phyloP scores from a whole-genome alignment of 2,113 vertebrate genomes.

The Pantherophis guttatus region DNA sequence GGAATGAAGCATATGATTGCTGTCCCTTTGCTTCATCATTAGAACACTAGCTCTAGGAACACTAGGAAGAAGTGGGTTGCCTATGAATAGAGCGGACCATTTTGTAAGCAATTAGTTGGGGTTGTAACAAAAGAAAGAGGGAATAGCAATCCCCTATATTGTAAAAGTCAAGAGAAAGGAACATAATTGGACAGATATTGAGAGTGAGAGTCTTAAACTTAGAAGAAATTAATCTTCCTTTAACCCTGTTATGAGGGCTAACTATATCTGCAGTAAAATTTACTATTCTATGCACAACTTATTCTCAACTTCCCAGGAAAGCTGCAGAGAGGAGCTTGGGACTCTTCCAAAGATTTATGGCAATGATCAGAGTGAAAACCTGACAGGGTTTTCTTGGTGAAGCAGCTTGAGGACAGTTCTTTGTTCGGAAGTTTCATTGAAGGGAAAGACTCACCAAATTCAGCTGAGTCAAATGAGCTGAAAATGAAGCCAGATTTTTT shows the following conservation, averaged over 20 bases:
- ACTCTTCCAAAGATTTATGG: background rate
- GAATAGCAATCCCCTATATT: background rate
- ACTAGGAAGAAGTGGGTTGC: background rate
- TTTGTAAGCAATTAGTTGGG: background rate
- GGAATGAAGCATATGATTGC: background rate
- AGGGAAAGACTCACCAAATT: background rate
- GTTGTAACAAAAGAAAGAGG: background rate
- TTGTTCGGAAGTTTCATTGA: background rate
- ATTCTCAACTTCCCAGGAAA: background rate
- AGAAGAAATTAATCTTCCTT: background rate
- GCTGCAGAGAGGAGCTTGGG: background rate
- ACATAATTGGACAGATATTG: background rate
- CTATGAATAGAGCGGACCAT: background rate
- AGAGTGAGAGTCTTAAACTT: background rate
- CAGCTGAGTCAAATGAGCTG: background rate
- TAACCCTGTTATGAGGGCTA: background rate
- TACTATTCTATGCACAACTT: background rate
- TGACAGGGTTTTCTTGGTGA: background rate
- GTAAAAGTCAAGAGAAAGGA: background rate
- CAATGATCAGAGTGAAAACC: background rate
- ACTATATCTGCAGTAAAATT: background rate
- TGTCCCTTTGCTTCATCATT: background rate
- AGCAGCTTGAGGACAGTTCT: background rate
- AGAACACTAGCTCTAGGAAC: background rate
- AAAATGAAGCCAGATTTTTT: background rate